These are phyloP conservation scores for Octomys mimax DNA, from an alignment of 2,797 vertebrate genomes.

Conservation along the genomic window DNA sequence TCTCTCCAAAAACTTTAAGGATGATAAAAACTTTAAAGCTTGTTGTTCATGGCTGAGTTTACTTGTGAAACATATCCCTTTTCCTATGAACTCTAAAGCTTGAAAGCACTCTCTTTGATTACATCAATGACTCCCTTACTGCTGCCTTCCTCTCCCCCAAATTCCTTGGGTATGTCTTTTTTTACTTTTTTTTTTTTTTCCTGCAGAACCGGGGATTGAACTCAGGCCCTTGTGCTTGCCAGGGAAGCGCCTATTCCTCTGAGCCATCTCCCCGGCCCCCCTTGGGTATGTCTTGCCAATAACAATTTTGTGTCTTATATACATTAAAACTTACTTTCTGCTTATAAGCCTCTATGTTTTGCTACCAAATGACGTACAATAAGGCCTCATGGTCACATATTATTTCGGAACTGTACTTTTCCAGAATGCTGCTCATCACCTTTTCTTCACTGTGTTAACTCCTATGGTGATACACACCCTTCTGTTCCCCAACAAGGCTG, in stretches of 20 bases:
- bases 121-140: neutral
- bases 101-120: neutral
- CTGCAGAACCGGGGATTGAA: too few relatives aligned
- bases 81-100: conserved; percentile 25
- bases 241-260: too few relatives aligned
- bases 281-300: neutral
- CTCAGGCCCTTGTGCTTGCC: too few relatives aligned
- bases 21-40: conserved; percentile 33
- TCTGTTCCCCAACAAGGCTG: neutral
- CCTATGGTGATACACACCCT: neutral
- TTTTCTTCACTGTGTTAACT: neutral
- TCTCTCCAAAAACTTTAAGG: conserved; percentile 2
- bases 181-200: too few relatives aligned
- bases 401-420: conserved; percentile 2
- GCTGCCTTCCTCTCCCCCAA: neutral
- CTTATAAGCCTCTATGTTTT: neutral
- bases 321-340: neutral
- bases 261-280: neutral
- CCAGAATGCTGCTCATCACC: neutral
- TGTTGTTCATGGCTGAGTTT: neutral
- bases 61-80: conserved; percentile 11
- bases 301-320: neutral
- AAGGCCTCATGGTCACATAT: neutral
- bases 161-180: neutral
- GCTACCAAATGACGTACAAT: neutral